Conservation (phyloP, 64 coral and sea anemone species). For the Platygyra sinensis region DNA sequence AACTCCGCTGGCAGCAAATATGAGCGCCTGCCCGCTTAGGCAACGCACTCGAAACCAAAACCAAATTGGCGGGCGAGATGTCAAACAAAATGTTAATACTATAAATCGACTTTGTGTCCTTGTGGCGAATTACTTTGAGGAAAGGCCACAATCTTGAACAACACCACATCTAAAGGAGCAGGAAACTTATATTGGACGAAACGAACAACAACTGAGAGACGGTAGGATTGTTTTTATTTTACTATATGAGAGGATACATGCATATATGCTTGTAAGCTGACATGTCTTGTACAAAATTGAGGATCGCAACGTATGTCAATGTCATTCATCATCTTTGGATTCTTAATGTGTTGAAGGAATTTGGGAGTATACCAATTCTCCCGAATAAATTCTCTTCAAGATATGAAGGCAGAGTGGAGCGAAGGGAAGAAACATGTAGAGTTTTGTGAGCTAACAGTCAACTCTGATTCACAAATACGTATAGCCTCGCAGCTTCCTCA, state of each 20-base stretch:
- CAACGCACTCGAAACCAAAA: conserved; percentile 91
- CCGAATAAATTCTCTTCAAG: conserved; percentile 97
- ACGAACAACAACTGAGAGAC: conserved; percentile 91
- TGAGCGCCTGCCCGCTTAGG: conserved; percentile 51
- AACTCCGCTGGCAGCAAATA: conserved; percentile 21
- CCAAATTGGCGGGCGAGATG: conserved; percentile 68
- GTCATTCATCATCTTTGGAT: neutral
- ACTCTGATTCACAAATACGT: no score
- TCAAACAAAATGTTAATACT: neutral
- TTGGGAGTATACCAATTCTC: conserved; percentile 97
- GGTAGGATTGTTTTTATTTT: conserved; percentile 45
- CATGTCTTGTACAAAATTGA: no score
- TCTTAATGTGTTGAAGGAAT: conserved; percentile 50
- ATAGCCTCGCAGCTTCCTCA: no score
- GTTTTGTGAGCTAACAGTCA: neutral
- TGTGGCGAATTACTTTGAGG: neutral
- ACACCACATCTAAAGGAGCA: conserved; percentile 90
- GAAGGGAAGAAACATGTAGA: conserved; percentile 94
- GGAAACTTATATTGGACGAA: conserved; percentile 95
- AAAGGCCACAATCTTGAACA: conserved; percentile 84
- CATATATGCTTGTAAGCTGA: no score
- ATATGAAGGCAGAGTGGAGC: conserved; percentile 98
- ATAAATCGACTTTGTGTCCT: no score
- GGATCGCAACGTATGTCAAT: no score
- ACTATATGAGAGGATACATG: no score